A percentile compares a stretch with the other conserved stretches of the same genome.
Conservation (phyloP, 2,797 vertebrate species). For the Chloroceryle amazona region DNA sequence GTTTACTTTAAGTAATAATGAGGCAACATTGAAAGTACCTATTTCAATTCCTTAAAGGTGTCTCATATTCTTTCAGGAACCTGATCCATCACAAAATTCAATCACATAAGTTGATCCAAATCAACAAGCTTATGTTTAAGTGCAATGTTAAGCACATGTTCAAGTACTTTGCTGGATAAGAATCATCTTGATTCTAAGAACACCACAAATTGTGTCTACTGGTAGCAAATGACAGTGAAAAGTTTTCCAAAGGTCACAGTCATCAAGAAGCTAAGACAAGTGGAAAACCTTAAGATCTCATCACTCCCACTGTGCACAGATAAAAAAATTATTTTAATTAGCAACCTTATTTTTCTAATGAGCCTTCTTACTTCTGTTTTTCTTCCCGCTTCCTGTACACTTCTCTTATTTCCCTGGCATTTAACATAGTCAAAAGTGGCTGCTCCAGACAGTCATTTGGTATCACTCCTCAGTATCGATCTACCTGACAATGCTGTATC, state of each 20-base stretch:
- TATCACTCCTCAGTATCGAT: not conserved
- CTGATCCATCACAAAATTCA: not conserved
- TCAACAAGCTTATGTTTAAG: not conserved
- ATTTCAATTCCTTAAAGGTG: not conserved
- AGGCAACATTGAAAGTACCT: not conserved
- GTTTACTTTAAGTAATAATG: not conserved
- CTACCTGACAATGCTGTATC: not conserved
- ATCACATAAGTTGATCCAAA: not conserved
- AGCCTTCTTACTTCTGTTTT: not conserved
- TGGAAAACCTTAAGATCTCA: not conserved
- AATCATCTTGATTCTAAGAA: not conserved
- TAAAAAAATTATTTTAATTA: not conserved
- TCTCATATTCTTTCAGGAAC: not conserved
- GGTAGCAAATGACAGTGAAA: not conserved
- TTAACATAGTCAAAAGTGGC: not conserved
- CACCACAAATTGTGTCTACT: not conserved
- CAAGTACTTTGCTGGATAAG: not conserved
- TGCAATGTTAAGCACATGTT: not conserved
- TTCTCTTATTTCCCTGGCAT: not conserved
- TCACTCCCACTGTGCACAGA: not conserved
- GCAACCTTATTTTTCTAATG: not conserved
- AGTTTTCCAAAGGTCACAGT: not conserved
- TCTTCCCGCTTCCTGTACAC: not conserved
- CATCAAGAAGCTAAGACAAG: not conserved
- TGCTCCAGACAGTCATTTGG: not conserved